These are phyloP conservation scores for Aix galericulata DNA, from an alignment of 2,113 vertebrate species.

Conservation along the genomic window DNA sequence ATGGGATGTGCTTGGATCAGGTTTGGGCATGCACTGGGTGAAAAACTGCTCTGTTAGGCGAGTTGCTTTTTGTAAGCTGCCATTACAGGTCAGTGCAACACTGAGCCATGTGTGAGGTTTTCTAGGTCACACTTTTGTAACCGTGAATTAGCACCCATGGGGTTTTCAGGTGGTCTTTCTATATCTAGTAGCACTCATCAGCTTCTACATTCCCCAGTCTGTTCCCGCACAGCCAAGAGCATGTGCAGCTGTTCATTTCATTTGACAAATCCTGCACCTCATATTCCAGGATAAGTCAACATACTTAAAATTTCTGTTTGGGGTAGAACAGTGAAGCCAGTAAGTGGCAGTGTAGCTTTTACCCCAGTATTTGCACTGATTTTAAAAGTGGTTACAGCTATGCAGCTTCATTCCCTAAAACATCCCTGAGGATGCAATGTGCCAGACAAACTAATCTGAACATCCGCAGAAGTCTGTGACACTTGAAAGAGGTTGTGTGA, in stretches of 20 bases:
- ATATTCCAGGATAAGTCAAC: slow-evolving; percentile 39
- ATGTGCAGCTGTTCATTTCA: slow-evolving; percentile 45
- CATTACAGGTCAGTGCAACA: slow-evolving; percentile 16
- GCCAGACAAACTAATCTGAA: neutral
- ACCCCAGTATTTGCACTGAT: neutral
- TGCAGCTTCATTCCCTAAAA: neutral
- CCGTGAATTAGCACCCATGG: neutral
- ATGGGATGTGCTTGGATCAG: slow-evolving; percentile 54
- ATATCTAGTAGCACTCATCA: slow-evolving; percentile 41
- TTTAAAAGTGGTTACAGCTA: neutral
- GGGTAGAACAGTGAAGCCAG: neutral
- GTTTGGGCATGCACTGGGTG: slow-evolving; percentile 48
- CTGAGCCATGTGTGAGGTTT: neutral
- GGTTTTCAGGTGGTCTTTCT: slow-evolving; percentile 58
- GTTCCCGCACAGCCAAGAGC: neutral
- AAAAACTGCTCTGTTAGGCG: neutral
- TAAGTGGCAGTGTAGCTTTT: neutral
- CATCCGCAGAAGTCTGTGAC: neutral
- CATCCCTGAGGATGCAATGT: neutral
- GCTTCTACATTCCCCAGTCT: slow-evolving; percentile 23
- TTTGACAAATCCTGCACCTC: slow-evolving; percentile 39
- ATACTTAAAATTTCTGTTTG: neutral
- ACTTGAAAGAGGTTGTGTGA: neutral
- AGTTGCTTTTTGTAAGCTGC: slow-evolving; percentile 11
- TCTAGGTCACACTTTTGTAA: neutral